Conservation (phyloP, 2,888 invertebrate species). For the Andrena camellia region DNA sequence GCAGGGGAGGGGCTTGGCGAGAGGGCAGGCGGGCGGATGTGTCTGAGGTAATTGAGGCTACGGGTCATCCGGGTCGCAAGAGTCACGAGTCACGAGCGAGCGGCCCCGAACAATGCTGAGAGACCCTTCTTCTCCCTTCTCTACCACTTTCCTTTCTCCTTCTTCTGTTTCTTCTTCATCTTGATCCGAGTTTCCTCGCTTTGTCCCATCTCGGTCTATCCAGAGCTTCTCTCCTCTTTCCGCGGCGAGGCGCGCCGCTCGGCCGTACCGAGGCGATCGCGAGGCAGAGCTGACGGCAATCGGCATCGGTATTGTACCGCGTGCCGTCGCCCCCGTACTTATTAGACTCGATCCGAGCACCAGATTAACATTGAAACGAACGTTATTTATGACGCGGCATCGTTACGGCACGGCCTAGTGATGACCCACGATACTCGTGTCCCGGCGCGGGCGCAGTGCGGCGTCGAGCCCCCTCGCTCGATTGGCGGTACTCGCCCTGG, state of each 20-base stretch:
- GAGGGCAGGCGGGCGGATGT: conserved; percentile 82
- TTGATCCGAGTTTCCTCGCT: conserved; percentile 30
- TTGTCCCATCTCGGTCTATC: background rate
- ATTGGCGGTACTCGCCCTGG: no score
- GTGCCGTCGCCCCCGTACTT: conserved; percentile 78
- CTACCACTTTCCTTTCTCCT: background rate
- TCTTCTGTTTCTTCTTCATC: conserved; percentile 15
- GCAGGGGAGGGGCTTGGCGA: conserved; percentile 40
- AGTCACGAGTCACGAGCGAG: conserved; percentile 85
- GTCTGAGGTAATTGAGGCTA: conserved; percentile 85
- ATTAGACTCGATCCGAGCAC: conserved; percentile 83
- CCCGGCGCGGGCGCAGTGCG: background rate
- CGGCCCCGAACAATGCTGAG: conserved; percentile 83
- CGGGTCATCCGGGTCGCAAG: conserved; percentile 84
- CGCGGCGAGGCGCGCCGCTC: background rate
- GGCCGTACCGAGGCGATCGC: background rate
- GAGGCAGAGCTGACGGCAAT: conserved; percentile 11
- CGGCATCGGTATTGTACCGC: conserved; percentile 30
- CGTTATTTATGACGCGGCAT: conserved; percentile 83
- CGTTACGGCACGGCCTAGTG: conserved; percentile 78
- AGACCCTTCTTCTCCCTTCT: conserved; percentile 70
- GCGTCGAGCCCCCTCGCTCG: conserved; percentile 1
- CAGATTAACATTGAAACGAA: conserved; percentile 84
- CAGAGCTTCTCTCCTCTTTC: background rate
- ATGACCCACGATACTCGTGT: conserved; percentile 80